A percentile compares a stretch with the other conserved stretches of the same genome.
These are phyloP conservation scores for Sycobia sp. DNA, from an alignment of 1,140 invertebrate genomes.

Conservation along the genomic window DNA sequence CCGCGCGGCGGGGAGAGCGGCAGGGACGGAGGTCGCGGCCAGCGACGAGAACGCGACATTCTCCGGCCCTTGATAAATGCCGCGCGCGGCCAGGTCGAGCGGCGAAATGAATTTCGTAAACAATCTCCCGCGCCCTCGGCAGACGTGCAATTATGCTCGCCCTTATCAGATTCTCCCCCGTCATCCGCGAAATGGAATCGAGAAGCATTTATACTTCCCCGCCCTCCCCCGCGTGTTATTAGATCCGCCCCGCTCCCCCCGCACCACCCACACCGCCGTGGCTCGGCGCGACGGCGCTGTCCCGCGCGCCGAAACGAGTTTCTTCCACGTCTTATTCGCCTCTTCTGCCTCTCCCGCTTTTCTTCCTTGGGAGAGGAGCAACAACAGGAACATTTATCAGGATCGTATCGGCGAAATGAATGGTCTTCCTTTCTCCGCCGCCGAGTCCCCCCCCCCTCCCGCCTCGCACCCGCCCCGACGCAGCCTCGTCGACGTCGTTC, in stretches of 20 bases:
- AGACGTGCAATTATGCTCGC: slow-evolving; percentile 22
- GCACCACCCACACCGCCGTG: too few relatives aligned
- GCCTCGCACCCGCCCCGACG: too few relatives aligned
- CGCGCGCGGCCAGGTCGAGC: not conserved
- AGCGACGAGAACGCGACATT: too few relatives aligned
- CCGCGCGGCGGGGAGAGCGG: too few relatives aligned
- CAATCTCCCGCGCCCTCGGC: slow-evolving; percentile 16
- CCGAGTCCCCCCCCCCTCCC: slow-evolving; percentile 21
- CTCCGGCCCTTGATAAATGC: slow-evolving; percentile 22
- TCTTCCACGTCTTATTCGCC: not conserved
- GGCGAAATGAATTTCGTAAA: slow-evolving; percentile 25
- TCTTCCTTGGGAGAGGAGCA: not conserved
- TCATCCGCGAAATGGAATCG: slow-evolving; percentile 23
- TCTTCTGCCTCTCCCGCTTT: too few relatives aligned
- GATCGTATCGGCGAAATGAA: slow-evolving; percentile 35
- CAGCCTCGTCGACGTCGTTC: not conserved
- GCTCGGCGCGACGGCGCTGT: too few relatives aligned
- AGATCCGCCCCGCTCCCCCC: slow-evolving; percentile 5
- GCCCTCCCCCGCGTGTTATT: slow-evolving; percentile 8
- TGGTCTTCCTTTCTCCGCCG: slow-evolving; percentile 15
- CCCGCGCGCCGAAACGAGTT: not conserved
- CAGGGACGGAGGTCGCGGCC: too few relatives aligned
- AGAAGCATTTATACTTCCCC: slow-evolving; percentile 13
- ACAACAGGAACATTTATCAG: slow-evolving; percentile 38
- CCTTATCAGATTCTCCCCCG: slow-evolving; percentile 21